phyloP scores from a whole-genome alignment of 1,140 invertebrate species.

The Bombus impatiens region DNA sequence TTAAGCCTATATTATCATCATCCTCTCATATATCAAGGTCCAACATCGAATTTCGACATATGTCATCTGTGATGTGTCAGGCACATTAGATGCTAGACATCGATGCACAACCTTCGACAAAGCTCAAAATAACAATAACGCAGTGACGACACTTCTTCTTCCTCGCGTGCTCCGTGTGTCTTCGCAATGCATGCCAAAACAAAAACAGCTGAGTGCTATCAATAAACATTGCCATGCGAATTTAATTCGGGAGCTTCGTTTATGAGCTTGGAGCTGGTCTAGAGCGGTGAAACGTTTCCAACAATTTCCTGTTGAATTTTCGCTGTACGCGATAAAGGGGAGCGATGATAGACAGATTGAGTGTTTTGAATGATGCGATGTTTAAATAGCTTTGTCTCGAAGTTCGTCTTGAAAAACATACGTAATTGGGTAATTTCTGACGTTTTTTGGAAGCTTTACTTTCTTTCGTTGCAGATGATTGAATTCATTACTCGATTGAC shows the following conservation, averaged over 20 bases:
- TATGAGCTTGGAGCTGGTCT: neutral
- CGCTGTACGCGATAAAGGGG: neutral
- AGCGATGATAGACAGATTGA: neutral
- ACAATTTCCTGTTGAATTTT: neutral
- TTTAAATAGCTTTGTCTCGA: neutral
- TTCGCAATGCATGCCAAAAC: conserved; percentile 72
- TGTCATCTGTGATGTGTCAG: neutral
- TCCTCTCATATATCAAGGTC: neutral
- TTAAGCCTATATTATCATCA: no score
- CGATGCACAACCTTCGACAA: conserved; percentile 73
- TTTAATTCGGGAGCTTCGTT: conserved; percentile 33
- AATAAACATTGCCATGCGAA: conserved; percentile 66
- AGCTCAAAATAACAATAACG: conserved; percentile 79
- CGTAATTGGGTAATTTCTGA: no score
- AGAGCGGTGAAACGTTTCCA: neutral
- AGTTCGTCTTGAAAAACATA: no score
- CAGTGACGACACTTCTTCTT: conserved; percentile 63
- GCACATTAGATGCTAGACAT: neutral
- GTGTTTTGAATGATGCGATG: neutral
- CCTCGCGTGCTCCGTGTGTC: conserved; percentile 25
- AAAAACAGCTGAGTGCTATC: conserved; percentile 78
- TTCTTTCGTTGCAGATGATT: no score
- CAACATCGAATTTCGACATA: neutral
- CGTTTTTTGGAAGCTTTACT: no score
- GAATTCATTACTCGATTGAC: no score